Evolutionary conservation across 1,140 invertebrate genomes (phyloP).

Genomic region (Latrodectus geometricus): DNA sequence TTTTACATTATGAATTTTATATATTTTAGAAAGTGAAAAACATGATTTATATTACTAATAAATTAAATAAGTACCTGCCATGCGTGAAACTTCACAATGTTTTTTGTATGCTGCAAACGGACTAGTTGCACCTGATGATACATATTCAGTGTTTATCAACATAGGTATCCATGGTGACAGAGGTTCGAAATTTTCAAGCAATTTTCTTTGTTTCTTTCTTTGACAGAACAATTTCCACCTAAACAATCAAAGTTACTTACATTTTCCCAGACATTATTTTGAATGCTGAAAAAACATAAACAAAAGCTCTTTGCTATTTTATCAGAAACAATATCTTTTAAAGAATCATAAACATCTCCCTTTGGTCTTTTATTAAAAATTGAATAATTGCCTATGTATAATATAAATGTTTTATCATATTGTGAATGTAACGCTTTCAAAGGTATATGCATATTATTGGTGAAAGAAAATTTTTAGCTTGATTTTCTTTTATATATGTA

Average conservation of each 20-base stretch:
- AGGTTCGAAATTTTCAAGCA: conserved; percentile 24
- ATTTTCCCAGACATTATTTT: too few species aligned
- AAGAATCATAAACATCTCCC: not conserved
- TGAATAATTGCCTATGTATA: too few species aligned
- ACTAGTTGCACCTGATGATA: conserved; percentile 35
- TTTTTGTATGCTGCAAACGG: conserved; percentile 39
- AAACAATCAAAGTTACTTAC: conserved; percentile 4
- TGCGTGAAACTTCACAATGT: conserved; percentile 22
- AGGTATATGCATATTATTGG: too few species aligned
- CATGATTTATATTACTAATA: too few species aligned
- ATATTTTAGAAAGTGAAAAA: too few species aligned
- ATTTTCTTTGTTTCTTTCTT: conserved; percentile 22
- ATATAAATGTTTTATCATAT: too few species aligned
- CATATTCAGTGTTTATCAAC: conserved; percentile 35
- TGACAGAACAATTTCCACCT: conserved; percentile 52
- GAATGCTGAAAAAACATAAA: not conserved
- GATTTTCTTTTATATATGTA: too few species aligned
- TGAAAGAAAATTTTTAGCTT: too few species aligned
- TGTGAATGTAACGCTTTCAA: too few species aligned
- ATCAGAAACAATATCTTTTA: not conserved
- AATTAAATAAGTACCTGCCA: conserved; percentile 25
- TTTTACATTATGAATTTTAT: too few species aligned
- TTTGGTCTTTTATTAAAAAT: too few species aligned
- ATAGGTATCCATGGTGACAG: conserved; percentile 43
- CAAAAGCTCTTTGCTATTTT: not conserved